phyloP scores from a whole-genome alignment of 1,140 invertebrate species.

The Pogonomyrmex barbatus region DNA sequence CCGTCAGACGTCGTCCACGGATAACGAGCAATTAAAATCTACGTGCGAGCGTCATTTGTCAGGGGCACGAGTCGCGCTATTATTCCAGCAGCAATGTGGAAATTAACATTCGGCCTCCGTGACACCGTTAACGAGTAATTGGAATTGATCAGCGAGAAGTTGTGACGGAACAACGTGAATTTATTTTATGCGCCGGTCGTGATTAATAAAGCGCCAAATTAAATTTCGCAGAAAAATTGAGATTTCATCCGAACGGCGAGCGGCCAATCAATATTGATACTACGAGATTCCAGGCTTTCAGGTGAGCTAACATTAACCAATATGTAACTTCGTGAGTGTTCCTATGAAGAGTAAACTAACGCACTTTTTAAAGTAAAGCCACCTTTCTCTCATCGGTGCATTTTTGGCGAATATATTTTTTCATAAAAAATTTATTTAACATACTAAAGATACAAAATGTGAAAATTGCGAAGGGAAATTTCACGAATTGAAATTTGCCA shows the following conservation, averaged over 20 bases:
- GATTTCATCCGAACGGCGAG: not conserved
- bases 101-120: constrained; percentile 34
- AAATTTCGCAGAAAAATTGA: constrained; percentile 11
- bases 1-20: constrained; percentile 45
- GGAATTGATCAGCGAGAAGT: constrained; percentile 50
- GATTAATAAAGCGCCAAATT: constrained; percentile 45
- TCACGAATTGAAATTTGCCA: not conserved
- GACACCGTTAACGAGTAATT: constrained; percentile 38
- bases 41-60: constrained; percentile 37
- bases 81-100: constrained; percentile 22
- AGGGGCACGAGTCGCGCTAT: constrained; percentile 36
- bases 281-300: not conserved
- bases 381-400: not conserved
- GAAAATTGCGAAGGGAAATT: not conserved
- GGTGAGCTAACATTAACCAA: constrained; percentile 11
- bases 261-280: constrained; percentile 20
- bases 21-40: constrained; percentile 61
- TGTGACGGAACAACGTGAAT: not conserved
- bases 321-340: not conserved
- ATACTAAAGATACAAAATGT: not conserved
- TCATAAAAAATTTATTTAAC: not conserved
- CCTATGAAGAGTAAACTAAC: not conserved
- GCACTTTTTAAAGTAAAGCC: not conserved
- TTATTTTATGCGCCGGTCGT: not conserved
- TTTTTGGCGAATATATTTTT: not conserved